Conservation (phyloP, 2,888 invertebrate species). For the Phanerotoma sp. region DNA sequence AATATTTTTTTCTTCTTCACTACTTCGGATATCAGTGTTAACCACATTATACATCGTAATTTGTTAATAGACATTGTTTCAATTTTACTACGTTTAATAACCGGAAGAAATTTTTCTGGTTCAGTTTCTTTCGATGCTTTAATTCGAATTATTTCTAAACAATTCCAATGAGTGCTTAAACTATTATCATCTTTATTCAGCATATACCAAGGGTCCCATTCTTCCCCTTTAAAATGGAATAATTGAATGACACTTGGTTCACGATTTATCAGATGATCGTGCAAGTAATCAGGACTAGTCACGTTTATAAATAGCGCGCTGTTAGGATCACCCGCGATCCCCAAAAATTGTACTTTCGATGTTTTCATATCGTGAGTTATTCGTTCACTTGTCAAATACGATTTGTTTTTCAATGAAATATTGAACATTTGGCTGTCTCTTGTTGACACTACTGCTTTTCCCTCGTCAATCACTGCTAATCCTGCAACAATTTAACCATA, state of each 20-base stretch:
- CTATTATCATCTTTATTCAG: conserved; percentile 29
- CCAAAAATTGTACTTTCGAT: conserved; percentile 44
- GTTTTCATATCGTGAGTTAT: conserved; percentile 37
- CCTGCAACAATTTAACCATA: conserved; percentile 43
- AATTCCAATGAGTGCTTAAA: conserved; percentile 50
- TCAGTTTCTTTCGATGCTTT: conserved; percentile 39
- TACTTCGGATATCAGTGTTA: conserved; percentile 43
- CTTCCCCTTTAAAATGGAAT: conserved; percentile 37
- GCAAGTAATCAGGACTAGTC: conserved; percentile 47
- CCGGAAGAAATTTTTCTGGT: conserved; percentile 30
- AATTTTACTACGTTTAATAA: conserved; percentile 36
- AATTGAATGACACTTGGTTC: conserved; percentile 49
- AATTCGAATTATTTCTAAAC: conserved; percentile 48
- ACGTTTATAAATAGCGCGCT: conserved; percentile 40
- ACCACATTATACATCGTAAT: conserved; percentile 47
- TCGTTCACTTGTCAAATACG: conserved; percentile 28
- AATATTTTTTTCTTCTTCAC: conserved; percentile 40
- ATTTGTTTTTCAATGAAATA: conserved; percentile 19
- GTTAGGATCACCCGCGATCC: conserved; percentile 45
- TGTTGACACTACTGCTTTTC: conserved; percentile 39
- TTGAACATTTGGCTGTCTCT: conserved; percentile 41
- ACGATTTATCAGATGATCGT: conserved; percentile 51
- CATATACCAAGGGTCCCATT: conserved; percentile 38
- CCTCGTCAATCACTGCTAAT: conserved; percentile 30
- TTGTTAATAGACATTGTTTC: conserved; percentile 40